phyloP scores from a whole-genome alignment of 2,888 invertebrate species.

The Cheiracanthium punctorium region DNA sequence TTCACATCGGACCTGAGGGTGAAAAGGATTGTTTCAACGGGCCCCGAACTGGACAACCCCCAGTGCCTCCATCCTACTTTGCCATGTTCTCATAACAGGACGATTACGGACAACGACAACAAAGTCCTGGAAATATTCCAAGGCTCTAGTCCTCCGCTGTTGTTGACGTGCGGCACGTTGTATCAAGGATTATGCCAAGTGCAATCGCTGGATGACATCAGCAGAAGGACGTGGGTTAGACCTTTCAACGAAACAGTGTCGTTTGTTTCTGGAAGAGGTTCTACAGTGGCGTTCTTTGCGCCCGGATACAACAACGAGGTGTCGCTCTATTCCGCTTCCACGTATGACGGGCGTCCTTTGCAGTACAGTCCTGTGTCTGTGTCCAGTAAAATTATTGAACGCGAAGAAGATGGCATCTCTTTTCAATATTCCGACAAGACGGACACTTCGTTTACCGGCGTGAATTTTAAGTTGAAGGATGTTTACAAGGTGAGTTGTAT shows the following conservation, averaged over 20 bases:
- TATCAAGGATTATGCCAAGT: slow-evolving; percentile 69
- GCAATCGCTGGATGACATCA: slow-evolving; percentile 6
- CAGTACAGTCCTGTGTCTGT: slow-evolving; percentile 45
- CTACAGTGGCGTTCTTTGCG: slow-evolving; percentile 55
- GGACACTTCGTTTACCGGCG: slow-evolving; percentile 31
- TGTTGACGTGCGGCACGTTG: slow-evolving; percentile 64
- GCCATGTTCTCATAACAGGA: slow-evolving; percentile 29
- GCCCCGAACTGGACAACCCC: slow-evolving; percentile 52
- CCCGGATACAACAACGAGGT: background rate
- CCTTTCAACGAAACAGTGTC: slow-evolving; percentile 35
- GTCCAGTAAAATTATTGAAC: slow-evolving; percentile 41
- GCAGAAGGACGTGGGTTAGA: slow-evolving; percentile 18
- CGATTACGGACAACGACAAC: slow-evolving; percentile 40
- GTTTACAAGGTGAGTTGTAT: slow-evolving; percentile 48
- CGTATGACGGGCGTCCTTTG: slow-evolving; percentile 64
- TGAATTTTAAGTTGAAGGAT: slow-evolving; percentile 49
- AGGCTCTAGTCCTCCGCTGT: background rate
- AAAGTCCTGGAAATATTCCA: slow-evolving; percentile 44
- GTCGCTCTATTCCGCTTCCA: slow-evolving; percentile 49
- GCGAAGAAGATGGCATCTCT: background rate
- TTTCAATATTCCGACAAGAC: slow-evolving; percentile 38
- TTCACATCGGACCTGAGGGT: slow-evolving; percentile 28
- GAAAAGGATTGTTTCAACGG: slow-evolving; percentile 29
- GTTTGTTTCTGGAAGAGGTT: slow-evolving; percentile 40
- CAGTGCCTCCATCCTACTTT: slow-evolving; percentile 41